These are phyloP conservation scores for Melipona beecheii DNA, from an alignment of 2,888 invertebrate species.

Conservation along the genomic window DNA sequence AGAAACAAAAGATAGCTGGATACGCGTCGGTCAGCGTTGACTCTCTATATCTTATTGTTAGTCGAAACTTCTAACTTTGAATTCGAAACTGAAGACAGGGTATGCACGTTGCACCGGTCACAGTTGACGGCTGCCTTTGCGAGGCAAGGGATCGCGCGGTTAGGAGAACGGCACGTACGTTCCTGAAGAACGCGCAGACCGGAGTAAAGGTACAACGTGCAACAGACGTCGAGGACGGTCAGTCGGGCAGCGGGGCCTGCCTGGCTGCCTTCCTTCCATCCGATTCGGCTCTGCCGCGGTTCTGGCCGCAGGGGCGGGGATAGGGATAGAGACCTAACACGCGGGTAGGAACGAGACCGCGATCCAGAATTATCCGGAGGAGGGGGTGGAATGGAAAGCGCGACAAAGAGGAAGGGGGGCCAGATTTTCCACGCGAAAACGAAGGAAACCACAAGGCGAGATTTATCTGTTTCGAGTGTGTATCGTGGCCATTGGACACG, in stretches of 20 bases:
- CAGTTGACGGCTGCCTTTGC: slow-evolving; percentile 54
- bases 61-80: neutral
- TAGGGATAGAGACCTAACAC: slow-evolving; percentile 37
- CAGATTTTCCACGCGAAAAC: slow-evolving; percentile 9
- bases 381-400: slow-evolving; percentile 39
- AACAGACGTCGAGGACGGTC: slow-evolving; percentile 75
- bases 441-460: slow-evolving; percentile 15
- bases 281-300: slow-evolving; percentile 66
- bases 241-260: slow-evolving; percentile 81
- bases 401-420: slow-evolving; percentile 1
- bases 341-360: slow-evolving; percentile 49
- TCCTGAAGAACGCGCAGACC: slow-evolving; percentile 81
- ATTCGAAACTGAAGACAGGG: slow-evolving; percentile 5
- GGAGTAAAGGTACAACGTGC: slow-evolving; percentile 78
- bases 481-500: slow-evolving; percentile 10
- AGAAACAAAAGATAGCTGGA: neutral
- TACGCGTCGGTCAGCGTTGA: neutral
- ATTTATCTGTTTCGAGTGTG: slow-evolving; percentile 17
- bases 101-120: slow-evolving; percentile 61
- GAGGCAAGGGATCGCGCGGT: slow-evolving; percentile 58
- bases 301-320: slow-evolving; percentile 40
- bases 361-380: slow-evolving; percentile 42
- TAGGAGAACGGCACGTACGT: slow-evolving; percentile 73
- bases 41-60: too few relatives aligned
- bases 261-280: slow-evolving; percentile 78